Percentiles rank a stretch among this genome's conserved stretches.
Evolutionary conservation across 2,113 vertebrate species (phyloP).

Genomic region (Tamias sibiricus): DNA sequence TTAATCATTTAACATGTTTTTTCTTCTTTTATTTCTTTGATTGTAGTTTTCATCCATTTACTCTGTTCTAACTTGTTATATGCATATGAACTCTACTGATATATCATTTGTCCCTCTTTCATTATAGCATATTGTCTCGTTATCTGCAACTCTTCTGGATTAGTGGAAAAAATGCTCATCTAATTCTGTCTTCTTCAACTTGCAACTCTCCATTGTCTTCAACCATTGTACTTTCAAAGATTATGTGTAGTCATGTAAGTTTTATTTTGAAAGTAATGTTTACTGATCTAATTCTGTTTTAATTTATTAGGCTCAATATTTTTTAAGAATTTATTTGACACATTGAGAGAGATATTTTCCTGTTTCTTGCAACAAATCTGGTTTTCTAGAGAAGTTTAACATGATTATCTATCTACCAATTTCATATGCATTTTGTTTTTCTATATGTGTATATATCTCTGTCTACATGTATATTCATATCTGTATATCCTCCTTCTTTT

Average conservation of each 20-base stretch:
- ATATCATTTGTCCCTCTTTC: neutral
- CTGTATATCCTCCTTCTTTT: neutral
- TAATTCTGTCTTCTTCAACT: neutral
- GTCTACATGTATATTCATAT: neutral
- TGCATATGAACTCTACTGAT: neutral
- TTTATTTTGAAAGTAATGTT: constrained; percentile 26
- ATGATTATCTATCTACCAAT: neutral
- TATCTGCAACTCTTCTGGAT: neutral
- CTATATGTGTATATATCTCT: neutral
- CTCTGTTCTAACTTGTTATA: neutral
- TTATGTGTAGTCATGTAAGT: neutral
- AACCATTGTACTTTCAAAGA: neutral
- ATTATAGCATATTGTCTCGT: neutral
- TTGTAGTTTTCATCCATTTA: neutral
- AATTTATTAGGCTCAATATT: constrained; percentile 3
- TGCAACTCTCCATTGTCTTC: neutral
- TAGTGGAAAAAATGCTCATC: neutral
- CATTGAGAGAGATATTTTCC: neutral
- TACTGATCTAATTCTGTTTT: constrained; percentile 15
- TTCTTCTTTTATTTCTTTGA: neutral
- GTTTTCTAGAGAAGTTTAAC: constrained; percentile 5
- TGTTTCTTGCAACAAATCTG: neutral
- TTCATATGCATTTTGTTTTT: neutral
- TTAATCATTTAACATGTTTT: neutral
- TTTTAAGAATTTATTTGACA: constrained; percentile 20